Percentiles rank a stretch among this genome's conserved stretches.
phyloP scores from a whole-genome alignment of 2,888 invertebrate genomes.

The Ectemnius cavifrons region DNA sequence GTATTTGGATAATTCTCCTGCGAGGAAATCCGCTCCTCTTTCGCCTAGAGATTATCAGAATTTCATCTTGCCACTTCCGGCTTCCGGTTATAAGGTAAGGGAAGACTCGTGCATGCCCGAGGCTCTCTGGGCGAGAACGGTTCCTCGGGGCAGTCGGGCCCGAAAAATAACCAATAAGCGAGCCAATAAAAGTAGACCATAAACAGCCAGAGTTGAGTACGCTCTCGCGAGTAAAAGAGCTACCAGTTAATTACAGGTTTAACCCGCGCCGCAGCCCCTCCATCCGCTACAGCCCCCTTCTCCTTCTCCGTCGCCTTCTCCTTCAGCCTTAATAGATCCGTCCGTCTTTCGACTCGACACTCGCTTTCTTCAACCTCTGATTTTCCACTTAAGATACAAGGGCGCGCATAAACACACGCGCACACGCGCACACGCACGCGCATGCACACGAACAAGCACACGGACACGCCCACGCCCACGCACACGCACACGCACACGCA shows the following conservation, averaged over 20 bases:
- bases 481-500: no score
- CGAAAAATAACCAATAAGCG: conserved; percentile 77
- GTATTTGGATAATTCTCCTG: neutral
- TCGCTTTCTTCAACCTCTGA: conserved; percentile 14
- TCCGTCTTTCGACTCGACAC: conserved; percentile 64
- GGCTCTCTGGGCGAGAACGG: conserved; percentile 56
- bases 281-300: conserved; percentile 49
- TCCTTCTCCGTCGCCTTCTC: conserved; percentile 50
- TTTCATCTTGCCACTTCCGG: conserved; percentile 62
- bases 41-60: conserved; percentile 21
- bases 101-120: conserved; percentile 33
- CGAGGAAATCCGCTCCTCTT: conserved; percentile 11
- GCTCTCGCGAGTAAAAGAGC: conserved; percentile 74
- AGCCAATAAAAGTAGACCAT: conserved; percentile 74
- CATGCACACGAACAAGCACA: no score
- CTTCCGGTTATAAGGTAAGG: conserved; percentile 61
- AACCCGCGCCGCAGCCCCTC: conserved; percentile 52
- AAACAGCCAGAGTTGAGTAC: conserved; percentile 61
- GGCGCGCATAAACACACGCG: no score
- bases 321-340: conserved; percentile 72
- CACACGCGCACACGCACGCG: no score
- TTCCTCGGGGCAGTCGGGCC: conserved; percentile 51
- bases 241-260: conserved; percentile 78
- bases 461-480: no score
- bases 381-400: conserved; percentile 23